Conservation (phyloP, 2,113 vertebrate genomes). For the Hippocampus guttulatus region DNA sequence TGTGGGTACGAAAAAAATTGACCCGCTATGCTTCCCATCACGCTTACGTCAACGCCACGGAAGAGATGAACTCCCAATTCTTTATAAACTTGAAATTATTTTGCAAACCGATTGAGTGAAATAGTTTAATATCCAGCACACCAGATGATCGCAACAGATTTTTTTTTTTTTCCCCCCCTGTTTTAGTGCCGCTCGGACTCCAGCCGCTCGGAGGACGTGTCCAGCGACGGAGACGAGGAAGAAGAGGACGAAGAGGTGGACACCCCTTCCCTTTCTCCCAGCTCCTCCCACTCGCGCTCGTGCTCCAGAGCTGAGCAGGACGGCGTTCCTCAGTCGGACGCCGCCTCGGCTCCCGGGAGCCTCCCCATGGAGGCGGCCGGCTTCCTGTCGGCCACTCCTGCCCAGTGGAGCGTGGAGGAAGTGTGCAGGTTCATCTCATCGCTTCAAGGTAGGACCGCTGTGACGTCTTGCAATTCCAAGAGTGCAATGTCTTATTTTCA, state of each 20-base stretch:
- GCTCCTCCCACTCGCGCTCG: conserved; percentile 77
- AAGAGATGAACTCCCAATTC: no score
- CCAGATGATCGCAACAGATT: no score
- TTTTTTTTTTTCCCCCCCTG: neutral
- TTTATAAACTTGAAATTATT: no score
- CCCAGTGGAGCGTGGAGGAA: conserved; percentile 92
- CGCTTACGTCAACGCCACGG: no score
- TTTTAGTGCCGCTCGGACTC: conserved; percentile 87
- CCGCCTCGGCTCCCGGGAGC: conserved; percentile 75
- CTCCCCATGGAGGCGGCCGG: conserved; percentile 80
- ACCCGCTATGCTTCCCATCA: no score
- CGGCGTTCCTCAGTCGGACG: conserved; percentile 72
- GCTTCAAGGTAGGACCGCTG: conserved; percentile 80
- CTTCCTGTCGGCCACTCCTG: conserved; percentile 86
- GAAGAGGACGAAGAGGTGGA: conserved; percentile 81
- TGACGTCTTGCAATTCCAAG: no score
- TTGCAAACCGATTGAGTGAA: no score
- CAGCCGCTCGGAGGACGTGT: conserved; percentile 90
- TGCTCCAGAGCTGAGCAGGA: conserved; percentile 76
- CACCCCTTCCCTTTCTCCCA: conserved; percentile 84
- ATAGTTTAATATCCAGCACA: no score
- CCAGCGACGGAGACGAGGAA: conserved; percentile 86
- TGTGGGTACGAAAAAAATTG: no score
- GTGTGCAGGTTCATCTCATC: conserved; percentile 94
- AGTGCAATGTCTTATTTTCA: no score